These are phyloP conservation scores for Spatulosminthurus flaviceps DNA, from an alignment of 2,888 invertebrate species.

Conservation along the genomic window DNA sequence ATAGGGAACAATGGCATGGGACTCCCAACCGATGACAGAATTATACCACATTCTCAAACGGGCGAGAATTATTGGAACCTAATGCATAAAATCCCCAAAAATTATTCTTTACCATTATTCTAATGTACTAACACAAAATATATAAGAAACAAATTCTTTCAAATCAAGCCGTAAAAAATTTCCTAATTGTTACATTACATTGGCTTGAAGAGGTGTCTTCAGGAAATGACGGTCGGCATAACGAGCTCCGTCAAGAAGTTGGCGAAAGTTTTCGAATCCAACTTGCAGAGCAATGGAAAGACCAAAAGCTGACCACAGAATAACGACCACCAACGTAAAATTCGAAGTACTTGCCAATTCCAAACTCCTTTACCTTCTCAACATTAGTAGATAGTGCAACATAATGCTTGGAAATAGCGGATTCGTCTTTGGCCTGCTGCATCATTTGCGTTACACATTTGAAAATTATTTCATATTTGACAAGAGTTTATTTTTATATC, in stretches of 20 bases:
- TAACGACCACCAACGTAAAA: slow-evolving; percentile 99
- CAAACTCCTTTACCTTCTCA: slow-evolving; percentile 94
- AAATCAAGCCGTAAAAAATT: too few species aligned
- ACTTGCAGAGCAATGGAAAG: slow-evolving; percentile 92
- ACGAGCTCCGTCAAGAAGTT: slow-evolving; percentile 88
- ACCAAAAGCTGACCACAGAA: slow-evolving; percentile 99
- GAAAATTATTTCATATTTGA: slow-evolving; percentile 68
- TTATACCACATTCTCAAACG: slow-evolving; percentile 92
- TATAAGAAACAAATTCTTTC: too few species aligned
- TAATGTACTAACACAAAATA: too few species aligned
- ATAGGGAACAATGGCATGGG: slow-evolving; percentile 95
- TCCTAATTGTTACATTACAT: slow-evolving; percentile 76
- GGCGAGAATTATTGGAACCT: slow-evolving; percentile 76
- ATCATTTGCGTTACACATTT: too few species aligned
- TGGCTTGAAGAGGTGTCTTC: slow-evolving; percentile 85
- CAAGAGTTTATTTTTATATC: slow-evolving; percentile 86
- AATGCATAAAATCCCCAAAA: too few species aligned
- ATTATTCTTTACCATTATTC: too few species aligned
- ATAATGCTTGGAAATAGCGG: slow-evolving; percentile 93
- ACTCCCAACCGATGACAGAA: slow-evolving; percentile 95
- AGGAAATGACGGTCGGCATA: slow-evolving; percentile 94
- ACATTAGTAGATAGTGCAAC: slow-evolving; percentile 97
- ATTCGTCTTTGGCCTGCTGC: slow-evolving; percentile 65
- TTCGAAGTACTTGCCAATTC: slow-evolving; percentile 99
- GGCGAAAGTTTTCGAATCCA: slow-evolving; percentile 94